Evolutionary conservation across 2,888 invertebrate genomes (phyloP).

Genomic region (Toxonevra muliebris): DNA sequence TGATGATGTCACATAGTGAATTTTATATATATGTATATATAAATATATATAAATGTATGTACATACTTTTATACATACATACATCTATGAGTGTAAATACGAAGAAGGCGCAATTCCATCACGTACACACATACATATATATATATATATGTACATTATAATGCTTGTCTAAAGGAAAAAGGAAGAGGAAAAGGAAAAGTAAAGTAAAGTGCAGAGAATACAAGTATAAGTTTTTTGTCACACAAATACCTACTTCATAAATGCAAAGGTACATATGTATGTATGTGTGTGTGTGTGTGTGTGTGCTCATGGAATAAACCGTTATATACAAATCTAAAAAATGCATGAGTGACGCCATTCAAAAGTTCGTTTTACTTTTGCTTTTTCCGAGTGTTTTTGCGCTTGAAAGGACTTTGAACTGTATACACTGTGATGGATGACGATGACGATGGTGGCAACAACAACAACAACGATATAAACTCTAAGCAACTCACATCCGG

Average conservation of each 20-base stretch:
- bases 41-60: not conserved
- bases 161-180: too few relatives aligned
- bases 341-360: too few relatives aligned
- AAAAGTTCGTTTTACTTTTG: not conserved
- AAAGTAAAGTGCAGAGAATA: too few relatives aligned
- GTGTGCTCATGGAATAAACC: not conserved
- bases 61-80: not conserved
- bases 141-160: too few relatives aligned
- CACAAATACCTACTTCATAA: too few relatives aligned
- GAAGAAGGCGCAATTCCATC: too few relatives aligned
- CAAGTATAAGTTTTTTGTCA: too few relatives aligned
- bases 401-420: slow-evolving; percentile 37
- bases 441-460: not conserved
- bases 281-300: not conserved
- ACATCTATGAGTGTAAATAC: not conserved
- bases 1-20: not conserved
- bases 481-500: not conserved
- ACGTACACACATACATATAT: too few relatives aligned
- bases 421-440: not conserved
- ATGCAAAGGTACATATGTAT: not conserved
- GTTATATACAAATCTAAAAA: not conserved
- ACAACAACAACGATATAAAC: slow-evolving; percentile 5
- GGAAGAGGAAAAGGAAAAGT: too few relatives aligned
- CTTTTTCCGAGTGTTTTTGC: slow-evolving; percentile 8
- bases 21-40: not conserved